phyloP scores from a whole-genome alignment of 2,797 vertebrate genomes.

The Psittacula echo region DNA sequence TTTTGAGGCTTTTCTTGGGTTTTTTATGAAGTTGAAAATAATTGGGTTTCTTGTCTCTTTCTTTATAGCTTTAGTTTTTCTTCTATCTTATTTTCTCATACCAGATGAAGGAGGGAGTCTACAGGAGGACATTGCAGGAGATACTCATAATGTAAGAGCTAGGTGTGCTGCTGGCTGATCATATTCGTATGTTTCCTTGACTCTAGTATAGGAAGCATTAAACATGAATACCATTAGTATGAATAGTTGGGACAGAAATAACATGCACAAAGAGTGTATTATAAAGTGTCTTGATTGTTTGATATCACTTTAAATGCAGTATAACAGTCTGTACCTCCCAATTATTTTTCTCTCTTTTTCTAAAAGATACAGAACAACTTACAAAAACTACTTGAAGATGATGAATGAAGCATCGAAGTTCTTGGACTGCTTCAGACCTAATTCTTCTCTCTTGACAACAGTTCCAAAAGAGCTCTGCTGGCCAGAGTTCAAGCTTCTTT shows the following conservation, averaged over 20 bases:
- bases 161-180: not conserved
- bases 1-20: not conserved
- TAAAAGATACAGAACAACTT: conserved; percentile 82
- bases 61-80: not conserved
- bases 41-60: not conserved
- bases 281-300: not conserved
- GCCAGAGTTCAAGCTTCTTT: conserved; percentile 58
- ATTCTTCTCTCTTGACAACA: conserved; percentile 12
- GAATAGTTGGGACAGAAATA: not conserved
- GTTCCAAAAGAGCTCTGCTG: conserved; percentile 72
- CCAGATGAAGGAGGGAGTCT: not conserved
- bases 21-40: not conserved
- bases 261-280: not conserved
- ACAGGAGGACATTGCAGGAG: not conserved
- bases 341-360: conserved; percentile 39
- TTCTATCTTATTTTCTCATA: not conserved
- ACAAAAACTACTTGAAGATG: conserved; percentile 79
- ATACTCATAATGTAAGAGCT: not conserved
- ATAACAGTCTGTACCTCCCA: not conserved
- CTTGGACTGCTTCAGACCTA: conserved; percentile 49
- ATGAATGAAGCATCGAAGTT: conserved; percentile 60
- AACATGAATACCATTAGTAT: not conserved
- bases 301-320: not conserved
- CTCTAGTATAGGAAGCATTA: not conserved
- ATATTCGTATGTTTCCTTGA: not conserved